Conservation (phyloP, 1,140 invertebrate genomes). For the Melipona quadrifasciata region DNA sequence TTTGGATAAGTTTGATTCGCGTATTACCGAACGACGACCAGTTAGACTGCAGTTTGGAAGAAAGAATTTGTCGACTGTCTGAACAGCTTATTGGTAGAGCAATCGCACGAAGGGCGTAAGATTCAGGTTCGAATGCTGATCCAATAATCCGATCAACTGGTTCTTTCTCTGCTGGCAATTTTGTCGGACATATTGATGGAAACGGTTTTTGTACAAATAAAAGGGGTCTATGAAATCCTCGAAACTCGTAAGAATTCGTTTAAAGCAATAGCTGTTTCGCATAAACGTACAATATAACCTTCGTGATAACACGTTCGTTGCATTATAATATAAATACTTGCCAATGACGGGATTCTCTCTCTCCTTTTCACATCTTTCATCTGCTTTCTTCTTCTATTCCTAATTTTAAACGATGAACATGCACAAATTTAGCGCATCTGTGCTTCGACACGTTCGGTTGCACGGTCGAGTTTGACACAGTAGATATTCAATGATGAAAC, state of each 20-base stretch:
- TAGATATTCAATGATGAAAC: too few relatives aligned
- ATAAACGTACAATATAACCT: neutral
- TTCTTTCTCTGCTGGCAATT: constrained; percentile 1
- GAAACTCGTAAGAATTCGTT: neutral
- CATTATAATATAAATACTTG: neutral
- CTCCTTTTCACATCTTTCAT: neutral
- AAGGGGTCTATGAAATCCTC: neutral
- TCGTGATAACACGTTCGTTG: neutral
- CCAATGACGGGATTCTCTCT: too few relatives aligned
- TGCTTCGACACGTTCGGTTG: too few relatives aligned
- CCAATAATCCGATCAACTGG: constrained; percentile 25
- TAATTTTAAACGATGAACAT: rapidly evolving
- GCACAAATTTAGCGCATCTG: too few relatives aligned
- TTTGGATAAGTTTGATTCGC: neutral
- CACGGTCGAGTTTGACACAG: too few relatives aligned
- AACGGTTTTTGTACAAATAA: constrained; percentile 3
- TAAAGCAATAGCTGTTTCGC: neutral
- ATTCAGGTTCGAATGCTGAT: neutral
- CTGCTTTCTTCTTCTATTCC: neutral
- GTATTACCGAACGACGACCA: neutral
- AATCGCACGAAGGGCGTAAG: neutral
- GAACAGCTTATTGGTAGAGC: neutral
- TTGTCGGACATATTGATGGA: neutral
- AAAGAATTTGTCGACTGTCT: neutral
- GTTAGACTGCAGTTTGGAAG: neutral